Evolutionary conservation across 1,140 invertebrate genomes (phyloP).

Genomic region (Drosophila bipectinata): DNA sequence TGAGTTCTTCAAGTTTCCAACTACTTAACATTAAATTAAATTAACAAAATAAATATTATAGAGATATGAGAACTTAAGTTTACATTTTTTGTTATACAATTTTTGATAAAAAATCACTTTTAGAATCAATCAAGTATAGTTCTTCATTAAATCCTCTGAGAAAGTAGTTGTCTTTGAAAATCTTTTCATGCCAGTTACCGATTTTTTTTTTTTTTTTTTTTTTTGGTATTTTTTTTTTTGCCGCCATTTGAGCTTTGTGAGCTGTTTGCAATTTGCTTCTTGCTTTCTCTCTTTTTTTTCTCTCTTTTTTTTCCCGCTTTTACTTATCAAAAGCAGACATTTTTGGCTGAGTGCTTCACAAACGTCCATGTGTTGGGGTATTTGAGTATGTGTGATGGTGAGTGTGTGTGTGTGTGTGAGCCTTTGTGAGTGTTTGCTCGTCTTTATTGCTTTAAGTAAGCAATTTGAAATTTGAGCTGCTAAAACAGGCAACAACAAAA

Average conservation of each 20-base stretch:
- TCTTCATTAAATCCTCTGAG: neutral
- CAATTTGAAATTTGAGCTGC: slow-evolving; percentile 77
- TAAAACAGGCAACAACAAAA: slow-evolving; percentile 37
- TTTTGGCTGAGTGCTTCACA: slow-evolving; percentile 67
- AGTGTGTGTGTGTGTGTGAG: slow-evolving; percentile 5
- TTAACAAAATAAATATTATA: neutral
- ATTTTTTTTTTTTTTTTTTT: neutral
- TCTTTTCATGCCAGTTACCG: neutral
- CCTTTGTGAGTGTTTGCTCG: slow-evolving; percentile 43
- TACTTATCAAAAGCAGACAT: slow-evolving; percentile 50
- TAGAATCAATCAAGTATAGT: neutral
- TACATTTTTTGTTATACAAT: too few relatives aligned
- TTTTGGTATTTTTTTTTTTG: neutral
- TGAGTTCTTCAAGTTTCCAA: neutral
- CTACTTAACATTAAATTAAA: neutral
- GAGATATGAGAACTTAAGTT: too few relatives aligned
- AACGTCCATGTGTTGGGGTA: neutral
- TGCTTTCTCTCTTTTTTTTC: slow-evolving; percentile 21
- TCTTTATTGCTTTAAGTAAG: slow-evolving; percentile 79
- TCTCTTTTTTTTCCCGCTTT: slow-evolving; percentile 16
- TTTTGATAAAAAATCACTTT: too few relatives aligned
- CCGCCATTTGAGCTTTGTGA: slow-evolving; percentile 25
- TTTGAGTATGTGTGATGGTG: neutral
- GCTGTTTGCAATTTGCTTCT: slow-evolving; percentile 54
- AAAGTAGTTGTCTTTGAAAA: neutral